These are phyloP conservation scores for Sebastes steindachneri DNA, from an alignment of 2,797 vertebrate genomes.

Conservation along the genomic window DNA sequence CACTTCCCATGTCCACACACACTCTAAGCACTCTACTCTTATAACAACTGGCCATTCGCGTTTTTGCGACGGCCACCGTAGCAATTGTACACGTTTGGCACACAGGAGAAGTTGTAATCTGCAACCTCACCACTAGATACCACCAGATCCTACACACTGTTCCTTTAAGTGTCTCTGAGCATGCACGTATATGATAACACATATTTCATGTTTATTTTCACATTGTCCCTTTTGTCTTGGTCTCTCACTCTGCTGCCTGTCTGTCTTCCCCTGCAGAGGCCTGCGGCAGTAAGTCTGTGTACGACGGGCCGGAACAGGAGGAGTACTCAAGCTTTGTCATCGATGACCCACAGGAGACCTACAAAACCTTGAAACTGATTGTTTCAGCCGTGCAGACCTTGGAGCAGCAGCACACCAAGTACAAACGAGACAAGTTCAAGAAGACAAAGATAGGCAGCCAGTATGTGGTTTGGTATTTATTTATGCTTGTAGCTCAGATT, in stretches of 20 bases:
- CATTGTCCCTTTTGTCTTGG: background rate
- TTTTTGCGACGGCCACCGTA: accelerated
- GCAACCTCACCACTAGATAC: too few species aligned
- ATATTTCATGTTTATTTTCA: background rate
- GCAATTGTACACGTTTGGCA: too few species aligned
- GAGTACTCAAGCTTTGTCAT: conserved; percentile 96
- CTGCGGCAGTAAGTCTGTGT: conserved; percentile 97
- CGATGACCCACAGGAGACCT: conserved; percentile 96
- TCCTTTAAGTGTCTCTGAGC: too few species aligned
- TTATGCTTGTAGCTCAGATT: background rate
- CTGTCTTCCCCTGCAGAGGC: conserved; percentile 84
- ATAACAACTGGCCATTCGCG: too few species aligned
- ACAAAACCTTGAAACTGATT: conserved; percentile 93
- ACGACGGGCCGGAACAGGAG: conserved; percentile 95
- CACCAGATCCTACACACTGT: too few species aligned
- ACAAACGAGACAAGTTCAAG: conserved; percentile 96
- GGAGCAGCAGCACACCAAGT: conserved; percentile 95
- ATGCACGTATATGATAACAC: background rate
- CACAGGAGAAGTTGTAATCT: too few species aligned
- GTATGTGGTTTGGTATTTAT: conserved; percentile 83
- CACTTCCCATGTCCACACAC: too few species aligned
- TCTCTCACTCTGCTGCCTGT: conserved; percentile 1
- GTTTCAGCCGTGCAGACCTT: conserved; percentile 89
- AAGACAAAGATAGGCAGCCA: conserved; percentile 99
- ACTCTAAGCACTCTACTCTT: too few species aligned